Evolutionary conservation across 1,140 invertebrate species (phyloP).

Genomic region (roundworm (Caenorhabditis elegans)): DNA sequence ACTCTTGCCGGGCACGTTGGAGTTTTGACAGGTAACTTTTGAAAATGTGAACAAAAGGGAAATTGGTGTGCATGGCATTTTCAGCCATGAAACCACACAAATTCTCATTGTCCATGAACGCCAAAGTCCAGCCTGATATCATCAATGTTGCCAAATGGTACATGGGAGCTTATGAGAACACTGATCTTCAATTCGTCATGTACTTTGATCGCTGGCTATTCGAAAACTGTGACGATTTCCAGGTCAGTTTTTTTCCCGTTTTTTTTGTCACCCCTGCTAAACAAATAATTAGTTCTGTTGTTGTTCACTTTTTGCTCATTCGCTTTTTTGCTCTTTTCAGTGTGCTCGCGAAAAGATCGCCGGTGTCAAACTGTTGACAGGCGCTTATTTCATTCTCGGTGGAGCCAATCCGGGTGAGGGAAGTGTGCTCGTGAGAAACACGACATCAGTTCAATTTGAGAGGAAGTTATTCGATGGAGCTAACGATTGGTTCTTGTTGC

Average conservation of each 20-base stretch:
- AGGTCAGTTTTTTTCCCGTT: neutral
- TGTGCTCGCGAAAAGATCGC: conserved; percentile 36
- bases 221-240: conserved; percentile 34
- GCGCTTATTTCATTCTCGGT: conserved; percentile 44
- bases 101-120: conserved; percentile 44
- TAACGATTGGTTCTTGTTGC: conserved; percentile 69
- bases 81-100: conserved; percentile 40
- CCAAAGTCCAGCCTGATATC: conserved; percentile 37
- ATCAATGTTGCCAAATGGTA: conserved; percentile 38
- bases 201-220: conserved; percentile 42
- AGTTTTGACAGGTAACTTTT: conserved; percentile 68
- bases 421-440: conserved; percentile 42
- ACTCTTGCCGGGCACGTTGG: conserved; percentile 72
- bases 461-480: conserved; percentile 42
- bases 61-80: too few species aligned
- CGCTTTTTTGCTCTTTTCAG: neutral
- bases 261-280: too few species aligned
- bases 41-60: too few species aligned
- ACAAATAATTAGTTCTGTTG: too few species aligned
- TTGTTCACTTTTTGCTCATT: too few species aligned
- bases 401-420: conserved; percentile 40
- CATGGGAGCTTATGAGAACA: conserved; percentile 25
- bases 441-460: conserved; percentile 34
- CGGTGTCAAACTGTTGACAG: conserved; percentile 25
- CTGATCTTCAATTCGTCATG: conserved; percentile 42